phyloP scores from a whole-genome alignment of 30 jellyfish, hydroid and myxozoan genomes.

The Clytia hemisphaerica region DNA sequence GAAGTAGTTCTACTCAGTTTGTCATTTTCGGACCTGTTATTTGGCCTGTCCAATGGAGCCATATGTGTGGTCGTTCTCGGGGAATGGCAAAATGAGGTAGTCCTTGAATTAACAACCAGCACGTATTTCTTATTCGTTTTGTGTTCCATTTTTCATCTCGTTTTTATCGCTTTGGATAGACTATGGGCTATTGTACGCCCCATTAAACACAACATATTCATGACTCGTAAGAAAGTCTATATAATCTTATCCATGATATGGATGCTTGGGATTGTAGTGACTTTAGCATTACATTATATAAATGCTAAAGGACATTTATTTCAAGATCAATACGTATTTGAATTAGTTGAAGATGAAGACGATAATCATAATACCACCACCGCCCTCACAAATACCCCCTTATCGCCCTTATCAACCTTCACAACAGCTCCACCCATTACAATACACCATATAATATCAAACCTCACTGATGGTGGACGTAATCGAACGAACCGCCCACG shows the following conservation, averaged over 20 bases:
- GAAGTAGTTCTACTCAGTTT: slow-evolving; percentile 4
- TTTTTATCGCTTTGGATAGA: slow-evolving; percentile 10
- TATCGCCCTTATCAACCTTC: not conserved
- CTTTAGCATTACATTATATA: not conserved
- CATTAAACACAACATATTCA: not conserved
- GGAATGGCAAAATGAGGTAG: slow-evolving; percentile 4
- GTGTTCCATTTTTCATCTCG: not conserved
- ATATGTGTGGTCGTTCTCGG: not conserved
- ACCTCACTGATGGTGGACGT: too few species aligned
- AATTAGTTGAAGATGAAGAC: too few species aligned
- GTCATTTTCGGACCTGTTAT: slow-evolving; percentile 8
- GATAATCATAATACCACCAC: too few species aligned
- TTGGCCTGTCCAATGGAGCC: slow-evolving; percentile 9
- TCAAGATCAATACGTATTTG: too few species aligned
- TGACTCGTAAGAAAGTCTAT: slow-evolving; percentile 2
- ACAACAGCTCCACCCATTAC: not conserved
- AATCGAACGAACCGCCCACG: too few species aligned
- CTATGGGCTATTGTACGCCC: slow-evolving; percentile 8
- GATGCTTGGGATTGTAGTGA: not conserved
- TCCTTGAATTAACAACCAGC: not conserved
- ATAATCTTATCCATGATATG: not conserved
- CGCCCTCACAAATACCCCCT: too few species aligned
- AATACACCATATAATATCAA: not conserved
- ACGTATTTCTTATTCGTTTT: slow-evolving; percentile 16
- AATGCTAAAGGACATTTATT: too few species aligned